Evolutionary conservation across 2,888 invertebrate species (phyloP), one percentile per base, ranked within the genome.

Genomic region (Osmoderma eremita): DNA sequence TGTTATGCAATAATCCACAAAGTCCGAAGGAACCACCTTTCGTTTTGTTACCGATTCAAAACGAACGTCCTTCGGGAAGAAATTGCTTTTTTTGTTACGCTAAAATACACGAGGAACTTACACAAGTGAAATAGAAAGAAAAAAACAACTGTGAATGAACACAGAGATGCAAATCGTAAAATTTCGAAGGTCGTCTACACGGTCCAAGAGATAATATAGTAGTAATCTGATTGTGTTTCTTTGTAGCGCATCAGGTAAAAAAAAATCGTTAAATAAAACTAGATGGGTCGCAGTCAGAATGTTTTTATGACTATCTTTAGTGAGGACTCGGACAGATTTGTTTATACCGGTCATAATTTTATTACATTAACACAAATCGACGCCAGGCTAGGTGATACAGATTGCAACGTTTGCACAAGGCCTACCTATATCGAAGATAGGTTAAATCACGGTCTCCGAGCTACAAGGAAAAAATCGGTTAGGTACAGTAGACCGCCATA

Each of bases 91-190:
- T 65, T 65, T 41, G 36, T 15, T 53, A 15, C 20, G 15, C 15
- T 24, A 24, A 58, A 58, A 58, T 42, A 30, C 45, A 58, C 42
- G 15, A 58, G 42, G 22, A 42, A 15, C 45, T 42, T 42, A 22
- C 13, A 10, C 1, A 30, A 30, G 3, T 8, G 30, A 30, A 4
- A 8, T 30, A 10, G n/a, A n/a, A 30, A 30, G 5, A 30, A 30
- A 30, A 67, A 69, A 68, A 65, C 67, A 71, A 64, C 45, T 67
- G 69, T 72, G 72, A 73, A 73, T 73, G 73, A 72, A 73, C 61
- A 67, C 64, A 71, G 70, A 76, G 72, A 76, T 58, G 76, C 76
- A 75, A 76, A 76, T 75, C 75, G 77, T 77, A 78, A 78, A 78
- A 75, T 75, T 75, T 65, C 67, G 72, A 76, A 78, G 77, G 78